Conservation (phyloP, 2,113 vertebrate species). For the Lophura nycthemera region DNA sequence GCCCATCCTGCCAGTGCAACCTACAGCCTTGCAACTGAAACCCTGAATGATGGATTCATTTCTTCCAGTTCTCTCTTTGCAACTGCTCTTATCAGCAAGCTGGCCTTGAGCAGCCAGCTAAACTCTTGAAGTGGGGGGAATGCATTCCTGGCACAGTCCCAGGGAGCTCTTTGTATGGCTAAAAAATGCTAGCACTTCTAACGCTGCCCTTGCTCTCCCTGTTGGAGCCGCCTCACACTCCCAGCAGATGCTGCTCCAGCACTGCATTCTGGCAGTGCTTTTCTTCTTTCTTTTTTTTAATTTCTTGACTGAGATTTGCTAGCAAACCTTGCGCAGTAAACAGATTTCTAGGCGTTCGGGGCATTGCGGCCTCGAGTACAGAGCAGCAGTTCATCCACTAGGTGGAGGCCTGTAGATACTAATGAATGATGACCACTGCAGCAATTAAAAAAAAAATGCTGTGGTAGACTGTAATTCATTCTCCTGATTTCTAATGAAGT, state of each 20-base stretch:
- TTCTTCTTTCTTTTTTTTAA: neutral
- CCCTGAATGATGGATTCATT: neutral
- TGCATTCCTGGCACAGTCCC: neutral
- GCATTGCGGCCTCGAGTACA: neutral
- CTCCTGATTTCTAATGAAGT: neutral
- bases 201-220: neutral
- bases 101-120: neutral
- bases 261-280: neutral
- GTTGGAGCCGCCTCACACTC: neutral
- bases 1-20: neutral
- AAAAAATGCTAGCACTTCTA: neutral
- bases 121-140: neutral
- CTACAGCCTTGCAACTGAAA: neutral
- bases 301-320: neutral
- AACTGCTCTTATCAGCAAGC: neutral
- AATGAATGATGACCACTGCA: neutral
- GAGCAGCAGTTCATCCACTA: slow-evolving; percentile 41
- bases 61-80: neutral
- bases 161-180: neutral
- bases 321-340: neutral
- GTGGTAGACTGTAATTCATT: neutral
- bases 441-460: neutral
- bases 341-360: neutral
- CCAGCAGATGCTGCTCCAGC: neutral
- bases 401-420: slow-evolving; percentile 42